Base-by-base conservation (phyloP, 2,113 vertebrate genomes). In the Cygnus atratus region DNA sequence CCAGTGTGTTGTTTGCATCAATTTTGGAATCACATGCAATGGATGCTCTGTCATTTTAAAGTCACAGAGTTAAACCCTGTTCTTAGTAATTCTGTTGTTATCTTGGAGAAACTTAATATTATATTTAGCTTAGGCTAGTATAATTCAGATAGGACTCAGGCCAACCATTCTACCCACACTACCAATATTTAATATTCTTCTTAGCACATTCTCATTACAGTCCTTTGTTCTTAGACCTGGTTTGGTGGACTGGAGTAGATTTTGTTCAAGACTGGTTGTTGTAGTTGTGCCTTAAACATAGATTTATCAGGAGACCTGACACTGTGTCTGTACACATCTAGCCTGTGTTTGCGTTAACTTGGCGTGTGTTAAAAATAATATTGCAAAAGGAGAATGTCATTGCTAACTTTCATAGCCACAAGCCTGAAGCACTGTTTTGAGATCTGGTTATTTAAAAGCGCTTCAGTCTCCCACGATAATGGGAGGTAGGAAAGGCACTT, bases 41-140 rank as follows among this genome's bases (percentile, higher is more conserved):
- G 80, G 88, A 73, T 63, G 33, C 43, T 92, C 79, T 95, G 28
- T 46, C 93, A 95, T 82, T 94, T 97, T 97, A 97, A 98, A 97
- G 90, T 94, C 85, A 91, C 65, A 85, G 43, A 90, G 85, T 93
- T 91, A 91, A 85, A 82, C 21, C 31, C 62, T 59, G 25, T 78
- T 92, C 84, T 90, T 67, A 93, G 57, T 90, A 84, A 70, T 93
- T 92, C 81, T 95, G 67, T 65, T 85, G 75, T 78, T 91, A 59
- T 92, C 59, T 80, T 5, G 3, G 66, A 84, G 57, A 68, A 54
- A 84, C 68, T 86, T 50, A 79, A 77, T 39, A 80, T 61, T 94
- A 81, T 96, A 96, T 95, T 94, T 96, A 94, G 78, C 67, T 87
- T 79, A 66, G 55, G n/a, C 77, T 93, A 55, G 17, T 89, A 21